These are phyloP conservation scores for Dissostichus mawsoni DNA, from an alignment of 2,113 vertebrate genomes.

Conservation along the genomic window DNA sequence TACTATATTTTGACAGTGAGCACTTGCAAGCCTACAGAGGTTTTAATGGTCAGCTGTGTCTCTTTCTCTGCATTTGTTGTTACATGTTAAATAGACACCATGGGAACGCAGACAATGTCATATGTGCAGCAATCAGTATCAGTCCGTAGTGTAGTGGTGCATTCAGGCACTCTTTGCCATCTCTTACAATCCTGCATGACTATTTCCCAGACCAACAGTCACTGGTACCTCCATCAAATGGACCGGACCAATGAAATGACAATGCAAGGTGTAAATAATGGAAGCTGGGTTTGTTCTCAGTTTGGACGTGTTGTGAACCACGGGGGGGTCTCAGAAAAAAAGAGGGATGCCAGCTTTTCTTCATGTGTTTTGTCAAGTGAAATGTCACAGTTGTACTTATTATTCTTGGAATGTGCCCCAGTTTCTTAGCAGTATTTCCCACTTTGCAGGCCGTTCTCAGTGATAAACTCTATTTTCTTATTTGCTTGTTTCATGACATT, in stretches of 20 bases:
- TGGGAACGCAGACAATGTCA: too few species aligned
- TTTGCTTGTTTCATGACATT: background rate
- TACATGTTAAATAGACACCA: too few species aligned
- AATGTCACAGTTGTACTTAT: slow-evolving; percentile 3
- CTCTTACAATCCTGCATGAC: background rate
- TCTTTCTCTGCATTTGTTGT: background rate
- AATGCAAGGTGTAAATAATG: slow-evolving; percentile 28
- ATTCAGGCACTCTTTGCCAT: slow-evolving; percentile 12
- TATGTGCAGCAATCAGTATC: background rate
- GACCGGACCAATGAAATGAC: background rate
- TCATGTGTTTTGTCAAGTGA: slow-evolving; percentile 17
- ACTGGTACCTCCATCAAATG: background rate
- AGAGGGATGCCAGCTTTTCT: background rate
- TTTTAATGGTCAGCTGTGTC: background rate
- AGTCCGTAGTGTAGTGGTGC: background rate
- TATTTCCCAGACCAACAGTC: background rate
- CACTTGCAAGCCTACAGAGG: too few species aligned
- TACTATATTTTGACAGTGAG: too few species aligned
- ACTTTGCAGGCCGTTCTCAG: background rate
- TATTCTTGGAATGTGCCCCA: background rate
- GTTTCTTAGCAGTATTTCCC: slow-evolving; percentile 15
- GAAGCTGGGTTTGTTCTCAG: background rate
- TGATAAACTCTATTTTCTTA: background rate
- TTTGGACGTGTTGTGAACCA: slow-evolving; percentile 3
- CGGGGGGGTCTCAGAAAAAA: slow-evolving; percentile 1